Percentiles rank a stretch among this genome's conserved stretches.
These are phyloP conservation scores for Falco concolor DNA, from an alignment of 2,797 vertebrate species.

Conservation along the genomic window DNA sequence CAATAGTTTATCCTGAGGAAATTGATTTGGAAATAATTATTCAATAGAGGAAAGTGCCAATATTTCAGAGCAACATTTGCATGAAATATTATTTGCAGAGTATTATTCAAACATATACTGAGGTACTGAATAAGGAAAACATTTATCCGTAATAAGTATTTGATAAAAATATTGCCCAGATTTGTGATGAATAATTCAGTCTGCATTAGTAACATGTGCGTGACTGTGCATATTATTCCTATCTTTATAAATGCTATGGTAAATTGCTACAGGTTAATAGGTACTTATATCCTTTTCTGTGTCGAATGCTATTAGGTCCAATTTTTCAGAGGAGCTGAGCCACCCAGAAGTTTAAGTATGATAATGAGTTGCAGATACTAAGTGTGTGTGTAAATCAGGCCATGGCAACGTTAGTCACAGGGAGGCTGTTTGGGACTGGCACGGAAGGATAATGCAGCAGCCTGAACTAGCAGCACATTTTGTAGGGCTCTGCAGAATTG, in stretches of 20 bases:
- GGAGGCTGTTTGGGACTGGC: not conserved
- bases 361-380: not conserved
- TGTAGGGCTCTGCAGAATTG: not conserved
- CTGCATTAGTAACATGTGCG: not conserved
- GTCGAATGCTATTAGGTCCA: not conserved
- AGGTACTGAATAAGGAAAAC: constrained; percentile 24
- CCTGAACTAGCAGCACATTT: not conserved
- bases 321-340: constrained; percentile 6
- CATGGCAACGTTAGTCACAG: not conserved
- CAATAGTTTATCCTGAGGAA: not conserved
- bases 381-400: constrained; percentile 10
- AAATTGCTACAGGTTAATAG: constrained; percentile 38
- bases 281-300: not conserved
- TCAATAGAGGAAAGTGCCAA: not conserved
- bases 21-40: constrained; percentile 38
- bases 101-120: not conserved
- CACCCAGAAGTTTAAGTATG: constrained; percentile 17
- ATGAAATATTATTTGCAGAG: constrained; percentile 1
- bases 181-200: constrained; percentile 47
- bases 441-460: not conserved
- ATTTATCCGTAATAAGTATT: constrained; percentile 31
- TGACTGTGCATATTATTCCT: constrained; percentile 11
- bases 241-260: not conserved
- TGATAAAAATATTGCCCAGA: constrained; percentile 4
- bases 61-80: not conserved